These are phyloP conservation scores for Anomalospiza imberbis DNA, from an alignment of 2,797 vertebrate species.

Conservation along the genomic window DNA sequence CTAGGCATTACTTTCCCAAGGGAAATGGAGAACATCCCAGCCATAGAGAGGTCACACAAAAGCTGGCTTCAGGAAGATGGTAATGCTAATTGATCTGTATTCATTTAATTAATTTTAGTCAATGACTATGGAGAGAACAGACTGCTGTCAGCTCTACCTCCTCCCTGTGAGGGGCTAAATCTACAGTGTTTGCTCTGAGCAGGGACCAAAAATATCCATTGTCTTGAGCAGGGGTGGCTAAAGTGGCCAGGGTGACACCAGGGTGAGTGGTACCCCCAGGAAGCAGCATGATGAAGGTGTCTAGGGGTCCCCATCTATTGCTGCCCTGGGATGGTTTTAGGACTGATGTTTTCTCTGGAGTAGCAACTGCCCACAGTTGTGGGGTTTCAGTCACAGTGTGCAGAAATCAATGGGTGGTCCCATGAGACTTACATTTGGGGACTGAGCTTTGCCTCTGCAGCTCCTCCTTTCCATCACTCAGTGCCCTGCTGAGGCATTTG, in stretches of 20 bases:
- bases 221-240: background rate
- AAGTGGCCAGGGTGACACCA: background rate
- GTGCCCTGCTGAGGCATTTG: background rate
- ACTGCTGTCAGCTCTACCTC: background rate
- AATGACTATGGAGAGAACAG: background rate
- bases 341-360: background rate
- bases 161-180: background rate
- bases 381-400: background rate
- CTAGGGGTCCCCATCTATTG: accelerated
- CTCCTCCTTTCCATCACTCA: background rate
- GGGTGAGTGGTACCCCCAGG: background rate
- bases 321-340: background rate
- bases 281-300: background rate
- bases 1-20: background rate
- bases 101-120: background rate
- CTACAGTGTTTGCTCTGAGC: background rate
- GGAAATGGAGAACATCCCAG: background rate
- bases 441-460: background rate
- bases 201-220: background rate
- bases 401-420: background rate
- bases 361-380: background rate
- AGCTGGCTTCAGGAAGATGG: background rate
- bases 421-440: accelerated
- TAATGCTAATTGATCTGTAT: background rate
- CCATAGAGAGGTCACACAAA: background rate